These are phyloP conservation scores for Enteromius trimaculatus DNA, from an alignment of 2,797 vertebrate genomes.

Conservation along the genomic window DNA sequence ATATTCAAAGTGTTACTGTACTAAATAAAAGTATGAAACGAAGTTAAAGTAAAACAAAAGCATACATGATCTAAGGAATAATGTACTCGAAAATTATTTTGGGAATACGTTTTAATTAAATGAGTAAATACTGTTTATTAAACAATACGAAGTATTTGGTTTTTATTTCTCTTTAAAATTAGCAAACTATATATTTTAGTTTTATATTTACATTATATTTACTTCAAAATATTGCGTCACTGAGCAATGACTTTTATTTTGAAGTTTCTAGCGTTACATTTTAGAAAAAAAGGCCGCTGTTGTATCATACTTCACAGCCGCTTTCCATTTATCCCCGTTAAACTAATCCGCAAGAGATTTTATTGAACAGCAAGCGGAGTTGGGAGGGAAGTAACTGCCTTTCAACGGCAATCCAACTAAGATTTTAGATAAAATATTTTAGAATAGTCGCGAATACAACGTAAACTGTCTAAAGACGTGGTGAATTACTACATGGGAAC, in stretches of 20 bases:
- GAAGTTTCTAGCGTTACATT: conserved; percentile 14
- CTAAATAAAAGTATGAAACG: not conserved
- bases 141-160: not conserved
- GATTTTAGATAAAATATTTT: too few relatives aligned
- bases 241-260: conserved; percentile 51
- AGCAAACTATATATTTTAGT: too few relatives aligned
- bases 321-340: conserved; percentile 31
- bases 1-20: conserved; percentile 15
- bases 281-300: not conserved
- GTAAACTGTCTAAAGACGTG: not conserved
- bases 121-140: not conserved
- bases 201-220: too few relatives aligned
- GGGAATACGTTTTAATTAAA: not conserved
- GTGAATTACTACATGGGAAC: conserved; percentile 27
- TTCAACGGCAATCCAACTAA: not conserved
- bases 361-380: not conserved
- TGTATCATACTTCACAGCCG: conserved; percentile 30
- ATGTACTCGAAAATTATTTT: not conserved
- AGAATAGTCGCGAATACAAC: not conserved
- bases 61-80: not conserved
- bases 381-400: not conserved
- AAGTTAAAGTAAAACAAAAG: not conserved
- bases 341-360: conserved; percentile 39
- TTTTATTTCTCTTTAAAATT: not conserved
- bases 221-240: not conserved